Evolutionary conservation across 2,113 vertebrate species (phyloP), one percentile per base, ranked within the genome.

Genomic region (Arenaria interpres): DNA sequence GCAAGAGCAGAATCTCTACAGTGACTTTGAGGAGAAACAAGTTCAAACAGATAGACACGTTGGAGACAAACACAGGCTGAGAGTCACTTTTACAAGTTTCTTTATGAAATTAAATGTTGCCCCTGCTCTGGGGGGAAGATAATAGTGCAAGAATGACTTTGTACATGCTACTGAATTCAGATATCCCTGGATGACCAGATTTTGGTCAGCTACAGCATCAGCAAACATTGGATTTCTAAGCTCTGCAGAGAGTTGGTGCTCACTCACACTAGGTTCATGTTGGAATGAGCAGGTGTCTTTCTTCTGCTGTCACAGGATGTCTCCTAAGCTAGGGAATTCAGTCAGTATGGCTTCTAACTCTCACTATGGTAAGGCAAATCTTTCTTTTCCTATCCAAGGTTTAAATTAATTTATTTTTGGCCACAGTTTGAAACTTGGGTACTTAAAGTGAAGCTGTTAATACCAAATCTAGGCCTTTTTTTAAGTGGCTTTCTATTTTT

Each of bases 81-180:
- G 91, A 84, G 53, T 97, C 76, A 91, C 91, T 98, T 98, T 98
- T 94, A 94, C 57, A 95, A 91, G 92, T 98, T 98, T 98, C 95
- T 98, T 98, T 98, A 98, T 98, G 98, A 98, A 98, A 98, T 95
- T 98, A 97, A 95, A 95, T 96, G 97, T 96, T 76, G 80, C 85
- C 97, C 97, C 96, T 96, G 93, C 79, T 94, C 81, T 85, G 32
- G 83, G 91, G 95, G 93, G 85, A 39, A 94, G 83, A 75, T 71
- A 91, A 91, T 90, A 98, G 97, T 98, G 97, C 97, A 98, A 98
- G 97, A 98, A 92, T 92, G 91, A 97, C 90, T 97, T 94, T 94
- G 87, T 97, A 97, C 96, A 87, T 95, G 97, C 97, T 98, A 93
- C 97, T 97, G 94, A 96, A 91, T 94, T 96, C 94, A 69, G 19